Conservation (phyloP, 2,113 vertebrate species). For the Paedocypris sp. region DNA sequence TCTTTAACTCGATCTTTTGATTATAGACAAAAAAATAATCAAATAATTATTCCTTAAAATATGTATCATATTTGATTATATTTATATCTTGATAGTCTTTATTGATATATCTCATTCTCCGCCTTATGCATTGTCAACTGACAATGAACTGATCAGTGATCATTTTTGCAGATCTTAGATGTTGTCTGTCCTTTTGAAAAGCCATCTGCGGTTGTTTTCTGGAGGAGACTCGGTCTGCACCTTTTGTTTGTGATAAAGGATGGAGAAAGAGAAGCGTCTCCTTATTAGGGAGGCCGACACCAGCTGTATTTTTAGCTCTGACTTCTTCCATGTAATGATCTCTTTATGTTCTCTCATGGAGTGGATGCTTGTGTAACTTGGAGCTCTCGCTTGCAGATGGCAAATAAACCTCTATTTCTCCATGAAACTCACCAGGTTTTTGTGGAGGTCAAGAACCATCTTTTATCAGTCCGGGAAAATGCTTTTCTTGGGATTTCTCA, state of each 20-base stretch:
- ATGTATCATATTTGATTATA: too few species aligned
- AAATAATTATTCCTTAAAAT: too few species aligned
- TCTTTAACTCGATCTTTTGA: too few species aligned
- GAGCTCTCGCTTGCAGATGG: too few species aligned
- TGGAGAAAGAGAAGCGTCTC: conserved; percentile 26
- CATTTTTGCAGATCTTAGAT: too few species aligned
- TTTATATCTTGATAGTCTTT: too few species aligned
- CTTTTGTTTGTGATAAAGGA: neutral
- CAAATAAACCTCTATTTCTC: neutral
- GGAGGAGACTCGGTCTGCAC: neutral
- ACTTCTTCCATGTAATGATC: conserved; percentile 22
- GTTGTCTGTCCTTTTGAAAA: too few species aligned
- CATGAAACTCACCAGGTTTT: neutral
- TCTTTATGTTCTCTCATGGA: neutral
- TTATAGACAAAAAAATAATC: too few species aligned
- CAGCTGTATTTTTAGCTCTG: conserved; percentile 19
- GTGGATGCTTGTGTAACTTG: neutral
- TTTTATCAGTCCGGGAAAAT: neutral
- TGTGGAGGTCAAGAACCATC: neutral
- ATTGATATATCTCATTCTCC: too few species aligned
- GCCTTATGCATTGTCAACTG: too few species aligned
- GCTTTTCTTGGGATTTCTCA: neutral
- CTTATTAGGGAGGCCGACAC: conserved; percentile 29
- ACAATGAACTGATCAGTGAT: too few species aligned
- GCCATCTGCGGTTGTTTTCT: too few species aligned